phyloP scores from a whole-genome alignment of 1,140 invertebrate genomes.

The Drosophila arawakana region DNA sequence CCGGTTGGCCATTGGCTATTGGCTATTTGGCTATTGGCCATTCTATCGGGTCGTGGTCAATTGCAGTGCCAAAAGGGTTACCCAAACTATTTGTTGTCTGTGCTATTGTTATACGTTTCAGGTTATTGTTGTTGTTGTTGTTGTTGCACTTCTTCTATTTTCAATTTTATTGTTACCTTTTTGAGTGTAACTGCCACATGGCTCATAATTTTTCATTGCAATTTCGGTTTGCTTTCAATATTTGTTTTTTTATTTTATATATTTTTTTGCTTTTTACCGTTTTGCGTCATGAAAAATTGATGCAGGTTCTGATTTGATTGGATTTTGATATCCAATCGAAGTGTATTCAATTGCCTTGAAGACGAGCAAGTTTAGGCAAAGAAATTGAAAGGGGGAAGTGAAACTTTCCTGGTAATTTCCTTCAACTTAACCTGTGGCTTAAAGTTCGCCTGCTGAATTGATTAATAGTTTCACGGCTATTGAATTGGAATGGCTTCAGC shows the following conservation, averaged over 20 bases:
- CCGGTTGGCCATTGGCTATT: slow-evolving; percentile 56
- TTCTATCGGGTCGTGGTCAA: slow-evolving; percentile 26
- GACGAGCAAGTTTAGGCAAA: not conserved
- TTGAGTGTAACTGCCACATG: slow-evolving; percentile 62
- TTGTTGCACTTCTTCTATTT: not conserved
- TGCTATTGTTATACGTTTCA: slow-evolving; percentile 27
- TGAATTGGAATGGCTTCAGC: not conserved
- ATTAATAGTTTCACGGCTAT: slow-evolving; percentile 33
- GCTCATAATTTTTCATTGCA: slow-evolving; percentile 77
- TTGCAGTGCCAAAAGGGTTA: slow-evolving; percentile 40
- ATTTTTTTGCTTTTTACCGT: not conserved
- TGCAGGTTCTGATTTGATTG: slow-evolving; percentile 71
- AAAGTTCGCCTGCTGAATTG: slow-evolving; percentile 15
- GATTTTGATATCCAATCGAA: slow-evolving; percentile 68
- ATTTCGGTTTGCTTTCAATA: slow-evolving; percentile 47
- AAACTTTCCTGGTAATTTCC: slow-evolving; percentile 49
- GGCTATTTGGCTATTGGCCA: slow-evolving; percentile 5
- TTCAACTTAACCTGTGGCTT: slow-evolving; percentile 36
- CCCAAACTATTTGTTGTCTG: slow-evolving; percentile 44
- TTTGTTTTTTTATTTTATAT: too few relatives aligned
- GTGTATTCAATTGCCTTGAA: slow-evolving; percentile 63
- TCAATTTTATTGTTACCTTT: slow-evolving; percentile 10
- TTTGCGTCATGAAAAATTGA: slow-evolving; percentile 64
- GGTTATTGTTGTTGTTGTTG: slow-evolving; percentile 25
- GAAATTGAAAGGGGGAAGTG: too few relatives aligned